phyloP scores from a whole-genome alignment of 2,113 vertebrate species.

The Pithys albifrons region DNA sequence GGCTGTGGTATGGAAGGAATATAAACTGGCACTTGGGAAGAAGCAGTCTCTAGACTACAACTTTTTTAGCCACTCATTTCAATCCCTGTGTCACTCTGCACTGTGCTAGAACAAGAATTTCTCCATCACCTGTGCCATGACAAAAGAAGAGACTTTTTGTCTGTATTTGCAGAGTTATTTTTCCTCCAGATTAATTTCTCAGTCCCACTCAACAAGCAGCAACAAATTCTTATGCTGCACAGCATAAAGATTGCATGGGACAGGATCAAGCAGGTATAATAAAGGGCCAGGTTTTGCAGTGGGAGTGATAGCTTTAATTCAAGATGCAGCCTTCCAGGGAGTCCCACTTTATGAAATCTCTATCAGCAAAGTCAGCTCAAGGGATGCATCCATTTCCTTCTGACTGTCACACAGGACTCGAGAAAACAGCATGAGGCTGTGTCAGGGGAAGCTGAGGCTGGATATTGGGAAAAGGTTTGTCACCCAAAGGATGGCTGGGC shows the following conservation, averaged over 20 bases:
- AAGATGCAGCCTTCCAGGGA: background rate
- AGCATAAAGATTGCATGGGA: background rate
- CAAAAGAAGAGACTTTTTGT: background rate
- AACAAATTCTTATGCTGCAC: background rate
- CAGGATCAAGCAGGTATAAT: background rate
- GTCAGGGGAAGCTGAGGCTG: background rate
- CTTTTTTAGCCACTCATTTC: background rate
- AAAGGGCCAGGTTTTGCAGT: background rate
- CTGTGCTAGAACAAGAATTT: background rate
- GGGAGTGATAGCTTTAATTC: background rate
- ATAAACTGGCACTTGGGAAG: background rate
- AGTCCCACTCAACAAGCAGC: background rate
- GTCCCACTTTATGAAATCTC: background rate
- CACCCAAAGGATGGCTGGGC: too few species aligned
- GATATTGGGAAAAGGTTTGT: background rate
- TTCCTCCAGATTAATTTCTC: background rate
- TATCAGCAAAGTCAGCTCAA: background rate
- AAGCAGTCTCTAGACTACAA: background rate
- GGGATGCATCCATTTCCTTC: background rate
- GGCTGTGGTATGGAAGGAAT: background rate
- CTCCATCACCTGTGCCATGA: background rate
- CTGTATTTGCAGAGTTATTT: background rate
- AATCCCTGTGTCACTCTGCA: background rate
- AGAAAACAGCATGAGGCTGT: background rate
- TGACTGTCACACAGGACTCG: fast-evolving